phyloP scores from a whole-genome alignment of 2,113 vertebrate genomes.

The Gallinago jamesoni region DNA sequence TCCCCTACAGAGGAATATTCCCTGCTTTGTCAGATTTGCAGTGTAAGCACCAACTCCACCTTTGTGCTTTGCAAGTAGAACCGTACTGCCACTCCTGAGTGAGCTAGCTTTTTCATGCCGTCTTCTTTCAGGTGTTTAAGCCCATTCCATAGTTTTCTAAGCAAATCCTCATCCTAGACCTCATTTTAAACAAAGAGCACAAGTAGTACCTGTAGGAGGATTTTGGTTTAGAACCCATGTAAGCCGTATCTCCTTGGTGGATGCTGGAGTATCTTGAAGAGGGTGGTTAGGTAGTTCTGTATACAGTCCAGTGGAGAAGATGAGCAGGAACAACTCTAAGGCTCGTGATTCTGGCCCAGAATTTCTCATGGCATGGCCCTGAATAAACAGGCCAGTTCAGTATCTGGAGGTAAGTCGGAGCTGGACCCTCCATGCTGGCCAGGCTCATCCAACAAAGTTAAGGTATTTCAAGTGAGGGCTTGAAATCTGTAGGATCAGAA shows the following conservation, averaged over 20 bases:
- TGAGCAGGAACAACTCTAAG: not conserved
- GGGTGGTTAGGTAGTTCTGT: not conserved
- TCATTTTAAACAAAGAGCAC: not conserved
- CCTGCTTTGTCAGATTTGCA: not conserved
- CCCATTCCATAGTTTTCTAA: not conserved
- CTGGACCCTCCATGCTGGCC: not conserved
- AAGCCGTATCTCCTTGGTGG: not conserved
- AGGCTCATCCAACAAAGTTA: not conserved
- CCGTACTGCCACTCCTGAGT: not conserved
- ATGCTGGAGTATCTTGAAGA: not conserved
- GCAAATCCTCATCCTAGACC: not conserved
- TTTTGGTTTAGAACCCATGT: not conserved
- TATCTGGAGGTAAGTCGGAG: not conserved
- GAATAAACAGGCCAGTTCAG: not conserved
- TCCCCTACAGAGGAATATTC: not conserved
- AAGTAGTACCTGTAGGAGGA: not conserved
- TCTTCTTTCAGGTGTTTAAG: not conserved
- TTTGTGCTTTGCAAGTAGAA: not conserved
- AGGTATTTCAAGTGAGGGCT: not conserved
- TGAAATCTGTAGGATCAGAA: not conserved
- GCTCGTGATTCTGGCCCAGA: not conserved
- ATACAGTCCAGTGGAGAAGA: not conserved
- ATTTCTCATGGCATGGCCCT: not conserved
- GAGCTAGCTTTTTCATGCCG: not conserved
- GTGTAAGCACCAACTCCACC: not conserved